Evolutionary conservation across 1,140 invertebrate species (phyloP), one percentile per base, ranked within the genome.

Genomic region (Papilio polytes): DNA sequence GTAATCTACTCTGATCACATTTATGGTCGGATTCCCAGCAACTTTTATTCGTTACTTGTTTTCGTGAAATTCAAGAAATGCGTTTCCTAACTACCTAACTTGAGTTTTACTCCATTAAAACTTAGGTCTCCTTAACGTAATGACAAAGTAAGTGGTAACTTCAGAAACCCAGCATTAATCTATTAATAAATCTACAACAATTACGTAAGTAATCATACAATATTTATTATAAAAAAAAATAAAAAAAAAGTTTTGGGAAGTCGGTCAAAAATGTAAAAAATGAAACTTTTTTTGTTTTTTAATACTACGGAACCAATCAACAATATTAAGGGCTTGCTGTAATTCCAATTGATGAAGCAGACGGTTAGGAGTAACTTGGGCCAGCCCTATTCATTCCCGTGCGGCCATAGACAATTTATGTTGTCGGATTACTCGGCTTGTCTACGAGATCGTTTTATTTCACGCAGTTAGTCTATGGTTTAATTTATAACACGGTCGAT

Each of bases 351-450:
- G 48, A 51, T 51, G 41, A 73, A 73, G 31, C 63, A 31, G 63
- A 70, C 63, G 20, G n/a, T 44, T 73, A 18, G 36, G 72, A 73
- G 72, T 15, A 36, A 73, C 44, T 46, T 22, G 20, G 66, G 41
- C 73, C 78, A 70, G 66, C 66, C 74, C 82, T 81, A 80, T 83
- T 83, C 70, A 80, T 85, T 80, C 84, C 80, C 80, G 46, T 73
- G 59, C 83, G 80, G 81, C 80, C 76, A 80, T 83, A 80, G 80
- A 83, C 82, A 80, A 85, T 85, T 83, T 83, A 83, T 83, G 82
- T 80, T 20, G 51, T 46, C 44, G 72, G 80, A 82, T 84, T 78
- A 51, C 76, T 73, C 48, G 18, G 44, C 59, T 56, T 83, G 74
- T 70, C 78, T 80, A 77, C 53, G 66, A 41, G 66, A 80, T 36